phyloP scores from a whole-genome alignment of 2,797 vertebrate genomes.

The Limosa lapponica region DNA sequence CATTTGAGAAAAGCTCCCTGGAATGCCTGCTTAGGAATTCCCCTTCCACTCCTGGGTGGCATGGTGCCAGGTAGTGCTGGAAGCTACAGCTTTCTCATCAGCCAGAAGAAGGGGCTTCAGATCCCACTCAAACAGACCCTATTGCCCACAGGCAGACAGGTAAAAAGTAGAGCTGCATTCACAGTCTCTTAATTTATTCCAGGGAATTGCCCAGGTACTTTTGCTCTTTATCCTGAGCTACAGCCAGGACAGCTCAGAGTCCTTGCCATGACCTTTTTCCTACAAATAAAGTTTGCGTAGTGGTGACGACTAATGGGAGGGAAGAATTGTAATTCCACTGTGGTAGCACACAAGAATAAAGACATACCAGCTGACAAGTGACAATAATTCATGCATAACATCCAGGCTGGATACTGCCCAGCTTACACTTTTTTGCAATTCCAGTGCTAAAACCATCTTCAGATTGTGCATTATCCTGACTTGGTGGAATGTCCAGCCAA shows the following conservation, averaged over 20 bases:
- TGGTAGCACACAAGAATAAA: conserved; percentile 31
- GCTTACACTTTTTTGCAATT: conserved; percentile 33
- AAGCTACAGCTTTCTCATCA: conserved; percentile 5
- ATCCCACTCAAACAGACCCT: neutral
- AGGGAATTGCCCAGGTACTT: neutral
- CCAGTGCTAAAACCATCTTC: conserved; percentile 34
- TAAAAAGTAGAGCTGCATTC: neutral
- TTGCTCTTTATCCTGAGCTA: neutral
- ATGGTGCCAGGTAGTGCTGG: conserved; percentile 10
- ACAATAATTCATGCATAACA: conserved; percentile 48
- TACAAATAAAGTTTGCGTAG: conserved; percentile 21
- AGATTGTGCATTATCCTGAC: neutral
- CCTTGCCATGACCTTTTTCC: conserved; percentile 42
- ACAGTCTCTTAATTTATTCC: neutral
- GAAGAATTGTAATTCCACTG: conserved; percentile 29
- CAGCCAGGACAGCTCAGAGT: neutral
- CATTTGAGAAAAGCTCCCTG: conserved; percentile 16
- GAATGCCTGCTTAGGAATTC: conserved; percentile 55
- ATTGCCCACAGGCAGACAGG: neutral
- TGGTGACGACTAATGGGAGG: neutral
- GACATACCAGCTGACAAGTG: conserved; percentile 26
- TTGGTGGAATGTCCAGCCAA: conserved; percentile 26
- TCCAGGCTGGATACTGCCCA: neutral
- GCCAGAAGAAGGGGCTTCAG: neutral
- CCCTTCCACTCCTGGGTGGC: conserved; percentile 55